Evolutionary conservation across 2,797 vertebrate species (phyloP), one percentile per base, ranked within the genome.

Genomic region (Gadopsis marmoratus): DNA sequence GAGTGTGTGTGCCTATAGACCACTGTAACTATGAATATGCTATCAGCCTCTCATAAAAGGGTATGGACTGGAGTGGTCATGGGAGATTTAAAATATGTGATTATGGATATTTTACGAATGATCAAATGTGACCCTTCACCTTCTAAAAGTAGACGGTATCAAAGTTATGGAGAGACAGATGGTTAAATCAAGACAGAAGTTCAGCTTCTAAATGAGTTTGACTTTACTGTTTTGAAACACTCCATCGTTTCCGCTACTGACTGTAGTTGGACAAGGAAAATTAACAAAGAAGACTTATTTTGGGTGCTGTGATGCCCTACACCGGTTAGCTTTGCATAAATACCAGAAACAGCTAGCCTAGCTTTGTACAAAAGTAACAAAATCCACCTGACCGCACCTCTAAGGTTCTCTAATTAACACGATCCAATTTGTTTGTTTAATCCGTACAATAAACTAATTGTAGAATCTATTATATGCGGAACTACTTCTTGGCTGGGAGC

Each of bases 71-170:
- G 71, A 72, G 76, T 56, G 70, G 71, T 77, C 88, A 86, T 50
- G 6, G 45, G 92, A 90, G 90, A 84, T 83, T 88, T 86, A 70
- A 86, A 89, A 84, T 82, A 82, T 87, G 83, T 71, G 90, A 93
- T 91, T 90, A 92, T 93, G 92, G 88, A 91, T 93, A 93, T 91
- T 93, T 88, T 69, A 71, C 59, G 64, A 86, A 81, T 87, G 65
- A 67, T 85, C 82, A 83, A 79, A 89, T 53, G 58, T 92, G 93
- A 93, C 93, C 93, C 85, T 85, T 93, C 86, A 93, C 92, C 93
- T 84, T 88, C 75, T 83, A 48, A 84, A 85, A 85, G 87, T 75
- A 81, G 76, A 85, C 1, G 1, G 23, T 29, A 74, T 74, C 35
- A 56, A 86, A 91, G 82, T 77, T 48, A 60, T 35, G 33, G 54